Evolutionary conservation across 2,888 invertebrate species (phyloP), one percentile per base, ranked within the genome.

Genomic region (Myopa tessellatipennis): DNA sequence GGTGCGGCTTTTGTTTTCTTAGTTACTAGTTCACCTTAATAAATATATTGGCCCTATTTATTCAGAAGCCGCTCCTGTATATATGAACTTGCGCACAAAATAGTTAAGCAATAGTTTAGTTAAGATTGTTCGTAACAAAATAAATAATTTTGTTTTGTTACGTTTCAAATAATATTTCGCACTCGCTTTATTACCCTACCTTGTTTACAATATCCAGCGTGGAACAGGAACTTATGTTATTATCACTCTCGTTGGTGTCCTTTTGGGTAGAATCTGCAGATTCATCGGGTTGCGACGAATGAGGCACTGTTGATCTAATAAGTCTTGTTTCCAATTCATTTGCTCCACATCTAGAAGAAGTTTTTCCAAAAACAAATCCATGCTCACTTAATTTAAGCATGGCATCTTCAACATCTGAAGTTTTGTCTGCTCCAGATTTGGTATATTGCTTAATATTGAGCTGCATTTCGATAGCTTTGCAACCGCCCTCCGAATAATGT

Each of bases 171-270:
- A 45, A 45, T 45, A 45, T 45, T 45, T 45, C 18, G n/a, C 38
- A 40, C 60, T 14, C n/a, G 52, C 34, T 63, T 65, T 70, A 72
- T 68, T 40, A 69, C 45, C 85, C 85, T 82, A 88, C 88, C 87
- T 88, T 88, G 82, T 88, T 88, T 82, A 87, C 88, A 81, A 88
- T 88, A 79, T 88, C 88, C 81, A 88, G 80, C 45, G 88, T 88
- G 65, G 88, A 88, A 81, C 89, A 89, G 79, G 89, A 89, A 83
- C 89, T 89, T 45, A 88, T 89, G 79, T 88, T 88, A 80, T 89
- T 88, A 82, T 88, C 88, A 77, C 88, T 88, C 76, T 88, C 88
- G 5, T 86, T 88, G 45, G 85, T 88, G 74, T 88, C 88, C 26
- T 87, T 87, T 75, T 87, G 87, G 0, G 85, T 85, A 67, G 85